These are phyloP conservation scores for Drosophila burlai DNA, from an alignment of 1,140 invertebrate species.

Conservation along the genomic window DNA sequence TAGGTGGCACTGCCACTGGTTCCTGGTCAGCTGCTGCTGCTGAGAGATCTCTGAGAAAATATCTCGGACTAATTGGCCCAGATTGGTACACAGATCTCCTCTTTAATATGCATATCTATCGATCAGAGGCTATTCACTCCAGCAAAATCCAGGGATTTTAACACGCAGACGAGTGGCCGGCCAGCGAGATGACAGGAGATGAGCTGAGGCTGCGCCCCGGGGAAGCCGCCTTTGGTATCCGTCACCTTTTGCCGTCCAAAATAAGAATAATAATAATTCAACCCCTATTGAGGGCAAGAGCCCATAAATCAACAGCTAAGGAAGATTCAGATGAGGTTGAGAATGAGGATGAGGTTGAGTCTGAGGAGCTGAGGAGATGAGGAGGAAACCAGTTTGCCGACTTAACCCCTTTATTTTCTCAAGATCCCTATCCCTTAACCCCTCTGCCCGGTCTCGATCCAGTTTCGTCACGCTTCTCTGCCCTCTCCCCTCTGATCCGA, in stretches of 20 bases:
- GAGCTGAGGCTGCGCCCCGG: conserved; percentile 31
- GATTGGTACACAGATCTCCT: conserved; percentile 1
- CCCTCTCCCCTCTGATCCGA: conserved; percentile 11
- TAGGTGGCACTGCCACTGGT: not conserved
- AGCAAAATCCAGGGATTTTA: conserved; percentile 37
- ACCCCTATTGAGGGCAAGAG: conserved; percentile 17
- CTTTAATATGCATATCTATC: not conserved
- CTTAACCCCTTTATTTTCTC: conserved; percentile 45
- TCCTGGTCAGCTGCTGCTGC: conserved; percentile 11
- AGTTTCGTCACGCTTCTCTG: conserved; percentile 28
- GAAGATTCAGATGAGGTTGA: not conserved
- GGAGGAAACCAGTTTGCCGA: conserved; percentile 63
- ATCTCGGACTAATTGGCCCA: conserved; percentile 32
- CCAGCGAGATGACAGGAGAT: conserved; percentile 3
- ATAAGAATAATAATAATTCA: conserved; percentile 2
- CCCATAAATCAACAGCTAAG: conserved; percentile 68
- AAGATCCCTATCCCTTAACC: conserved; percentile 4
- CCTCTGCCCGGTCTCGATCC: conserved; percentile 5
- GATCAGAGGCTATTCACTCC: conserved; percentile 14
- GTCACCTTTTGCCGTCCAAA: conserved; percentile 22
- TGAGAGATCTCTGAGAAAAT: not conserved
- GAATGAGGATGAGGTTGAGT: not conserved
- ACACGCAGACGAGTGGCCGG: conserved; percentile 58
- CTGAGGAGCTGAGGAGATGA: not conserved
- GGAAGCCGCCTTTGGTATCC: conserved; percentile 2